A percentile compares a stretch with the other conserved stretches of the same genome.
phyloP scores from a whole-genome alignment of 2,888 invertebrate species.

The Cerastis leucographa region DNA sequence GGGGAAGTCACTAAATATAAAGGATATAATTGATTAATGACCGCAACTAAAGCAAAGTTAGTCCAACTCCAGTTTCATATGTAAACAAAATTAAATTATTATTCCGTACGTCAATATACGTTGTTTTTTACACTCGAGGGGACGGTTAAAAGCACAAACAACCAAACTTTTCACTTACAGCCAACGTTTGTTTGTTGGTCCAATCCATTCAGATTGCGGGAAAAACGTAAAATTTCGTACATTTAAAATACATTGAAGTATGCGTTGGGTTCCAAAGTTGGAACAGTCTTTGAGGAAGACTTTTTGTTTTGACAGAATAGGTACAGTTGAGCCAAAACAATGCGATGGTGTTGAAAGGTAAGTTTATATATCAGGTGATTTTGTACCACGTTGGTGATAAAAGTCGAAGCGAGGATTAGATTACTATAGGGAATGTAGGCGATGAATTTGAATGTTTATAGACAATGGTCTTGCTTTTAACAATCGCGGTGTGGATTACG shows the following conservation, averaged over 20 bases:
- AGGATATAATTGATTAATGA: constrained; percentile 59
- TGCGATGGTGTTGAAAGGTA: constrained; percentile 12
- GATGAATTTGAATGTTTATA: constrained; percentile 44
- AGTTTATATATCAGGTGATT: constrained; percentile 23
- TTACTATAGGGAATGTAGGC: constrained; percentile 33
- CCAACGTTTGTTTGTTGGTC: constrained; percentile 73
- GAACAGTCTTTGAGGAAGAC: constrained; percentile 39
- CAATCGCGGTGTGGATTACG: not conserved
- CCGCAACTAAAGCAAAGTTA: constrained; percentile 59
- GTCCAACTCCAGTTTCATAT: constrained; percentile 68
- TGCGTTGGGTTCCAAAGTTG: constrained; percentile 56
- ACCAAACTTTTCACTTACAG: constrained; percentile 82
- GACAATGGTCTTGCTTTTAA: constrained; percentile 20
- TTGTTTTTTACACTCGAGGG: constrained; percentile 69
- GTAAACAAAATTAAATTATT: constrained; percentile 77
- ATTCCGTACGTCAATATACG: constrained; percentile 70
- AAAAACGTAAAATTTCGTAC: constrained; percentile 68
- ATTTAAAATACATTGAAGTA: constrained; percentile 67
- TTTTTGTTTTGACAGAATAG: constrained; percentile 48
- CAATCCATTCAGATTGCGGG: constrained; percentile 68
- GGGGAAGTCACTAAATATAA: constrained; percentile 22
- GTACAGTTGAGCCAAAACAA: constrained; percentile 36
- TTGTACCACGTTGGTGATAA: constrained; percentile 39
- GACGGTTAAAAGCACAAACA: constrained; percentile 78
- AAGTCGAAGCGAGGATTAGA: constrained; percentile 44